These are phyloP conservation scores for Magallana nippona DNA, from an alignment of 2,888 invertebrate genomes.

Conservation along the genomic window DNA sequence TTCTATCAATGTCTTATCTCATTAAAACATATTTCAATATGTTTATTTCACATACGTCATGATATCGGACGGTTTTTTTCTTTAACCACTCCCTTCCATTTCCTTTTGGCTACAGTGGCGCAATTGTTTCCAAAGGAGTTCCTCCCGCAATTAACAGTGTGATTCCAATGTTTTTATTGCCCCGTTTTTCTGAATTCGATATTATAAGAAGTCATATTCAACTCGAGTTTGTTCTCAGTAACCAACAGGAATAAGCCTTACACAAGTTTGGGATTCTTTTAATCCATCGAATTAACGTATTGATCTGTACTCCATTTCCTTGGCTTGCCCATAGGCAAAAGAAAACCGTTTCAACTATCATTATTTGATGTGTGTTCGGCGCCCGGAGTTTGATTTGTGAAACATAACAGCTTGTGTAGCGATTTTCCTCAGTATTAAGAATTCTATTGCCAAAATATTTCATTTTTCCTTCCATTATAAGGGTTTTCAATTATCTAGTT, in stretches of 20 bases:
- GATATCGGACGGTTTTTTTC: neutral
- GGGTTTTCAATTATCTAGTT: too few relatives aligned
- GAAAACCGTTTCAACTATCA: conserved; percentile 5
- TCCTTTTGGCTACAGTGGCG: neutral
- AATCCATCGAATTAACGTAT: conserved; percentile 25
- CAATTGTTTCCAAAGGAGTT: conserved; percentile 14
- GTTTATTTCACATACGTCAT: conserved; percentile 35
- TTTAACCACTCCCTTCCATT: neutral
- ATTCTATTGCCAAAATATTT: too few relatives aligned
- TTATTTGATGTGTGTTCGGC: neutral
- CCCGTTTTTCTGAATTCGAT: neutral
- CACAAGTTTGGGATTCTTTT: conserved; percentile 1
- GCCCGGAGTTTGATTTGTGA: conserved; percentile 2
- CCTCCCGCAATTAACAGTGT: conserved; percentile 18
- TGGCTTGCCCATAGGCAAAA: neutral
- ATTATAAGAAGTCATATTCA: neutral
- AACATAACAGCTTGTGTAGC: neutral
- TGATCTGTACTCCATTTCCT: neutral
- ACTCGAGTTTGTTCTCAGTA: neutral
- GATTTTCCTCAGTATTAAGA: too few relatives aligned
- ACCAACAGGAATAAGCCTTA: neutral
- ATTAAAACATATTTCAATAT: conserved; percentile 30
- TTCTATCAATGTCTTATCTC: conserved; percentile 35
- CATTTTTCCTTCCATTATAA: too few relatives aligned
- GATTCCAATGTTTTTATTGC: conserved; percentile 24